Conservation (phyloP, 2,888 invertebrate species). For the Onchidella celtica region DNA sequence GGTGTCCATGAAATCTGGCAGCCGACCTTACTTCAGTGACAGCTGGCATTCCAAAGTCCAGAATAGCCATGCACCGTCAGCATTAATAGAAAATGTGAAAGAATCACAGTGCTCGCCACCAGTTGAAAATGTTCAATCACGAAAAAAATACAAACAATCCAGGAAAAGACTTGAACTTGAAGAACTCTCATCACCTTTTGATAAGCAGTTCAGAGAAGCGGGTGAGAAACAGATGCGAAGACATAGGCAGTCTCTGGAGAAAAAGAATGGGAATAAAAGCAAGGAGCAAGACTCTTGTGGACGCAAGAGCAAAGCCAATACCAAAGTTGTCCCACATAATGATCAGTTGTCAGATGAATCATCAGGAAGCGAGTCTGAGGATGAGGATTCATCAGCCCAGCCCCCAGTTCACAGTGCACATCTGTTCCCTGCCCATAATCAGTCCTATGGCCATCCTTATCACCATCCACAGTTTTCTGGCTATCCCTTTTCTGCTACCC, state of each 20-base stretch:
- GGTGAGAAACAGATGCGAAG: background rate
- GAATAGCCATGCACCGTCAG: background rate
- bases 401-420: background rate
- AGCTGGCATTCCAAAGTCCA: background rate
- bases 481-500: background rate
- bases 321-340: too few species aligned
- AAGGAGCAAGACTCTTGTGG: too few species aligned
- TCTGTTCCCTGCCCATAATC: background rate
- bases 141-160: background rate
- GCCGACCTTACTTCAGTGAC: background rate
- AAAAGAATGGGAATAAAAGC: too few species aligned
- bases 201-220: background rate
- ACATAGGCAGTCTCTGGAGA: background rate
- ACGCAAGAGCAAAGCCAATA: too few species aligned
- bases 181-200: too few species aligned
- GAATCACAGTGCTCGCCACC: too few species aligned
- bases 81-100: too few species aligned
- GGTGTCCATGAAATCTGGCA: too few species aligned
- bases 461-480: background rate
- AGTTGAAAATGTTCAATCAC: background rate
- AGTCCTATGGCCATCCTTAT: background rate
- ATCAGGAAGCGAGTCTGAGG: background rate
- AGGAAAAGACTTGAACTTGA: background rate
- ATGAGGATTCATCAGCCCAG: background rate
- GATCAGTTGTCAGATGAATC: background rate